phyloP scores from a whole-genome alignment of 2,113 vertebrate genomes.

The Psilopsiagon aurifrons region DNA sequence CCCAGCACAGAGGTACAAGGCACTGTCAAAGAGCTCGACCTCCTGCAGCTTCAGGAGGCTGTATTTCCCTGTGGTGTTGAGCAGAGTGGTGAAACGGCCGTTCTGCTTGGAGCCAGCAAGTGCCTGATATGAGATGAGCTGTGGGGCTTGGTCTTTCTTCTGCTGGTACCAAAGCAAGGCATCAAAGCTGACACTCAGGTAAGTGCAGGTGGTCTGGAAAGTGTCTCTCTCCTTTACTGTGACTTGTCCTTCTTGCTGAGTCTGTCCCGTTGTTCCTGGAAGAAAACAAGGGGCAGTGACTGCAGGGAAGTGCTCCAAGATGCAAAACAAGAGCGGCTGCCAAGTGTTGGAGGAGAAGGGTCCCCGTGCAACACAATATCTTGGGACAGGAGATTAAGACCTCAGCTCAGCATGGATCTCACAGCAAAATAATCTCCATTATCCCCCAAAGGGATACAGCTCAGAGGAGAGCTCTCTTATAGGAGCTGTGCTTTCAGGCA shows the following conservation, averaged over 20 bases:
- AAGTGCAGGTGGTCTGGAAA: background rate
- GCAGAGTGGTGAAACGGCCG: accelerated
- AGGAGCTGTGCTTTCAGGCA: background rate
- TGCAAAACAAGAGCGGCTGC: background rate
- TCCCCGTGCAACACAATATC: background rate
- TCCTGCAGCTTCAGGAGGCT: background rate
- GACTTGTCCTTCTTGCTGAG: background rate
- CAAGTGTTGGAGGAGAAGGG: background rate
- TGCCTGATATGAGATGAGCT: accelerated
- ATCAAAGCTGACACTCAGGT: accelerated
- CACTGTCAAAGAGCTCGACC: background rate
- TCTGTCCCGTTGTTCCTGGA: background rate
- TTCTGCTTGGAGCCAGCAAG: accelerated
- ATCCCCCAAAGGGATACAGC: background rate
- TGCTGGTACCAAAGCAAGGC: background rate
- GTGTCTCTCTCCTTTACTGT: background rate
- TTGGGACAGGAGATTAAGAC: background rate
- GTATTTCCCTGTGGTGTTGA: background rate
- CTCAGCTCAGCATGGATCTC: background rate
- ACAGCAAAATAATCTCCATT: background rate
- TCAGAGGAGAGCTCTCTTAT: background rate
- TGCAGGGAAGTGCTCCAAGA: background rate
- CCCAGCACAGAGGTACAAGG: too few species aligned
- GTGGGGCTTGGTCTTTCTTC: background rate
- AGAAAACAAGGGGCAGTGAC: background rate